Evolutionary conservation across 1,140 invertebrate genomes (phyloP).

Genomic region (Zaprionus ghesquierei): DNA sequence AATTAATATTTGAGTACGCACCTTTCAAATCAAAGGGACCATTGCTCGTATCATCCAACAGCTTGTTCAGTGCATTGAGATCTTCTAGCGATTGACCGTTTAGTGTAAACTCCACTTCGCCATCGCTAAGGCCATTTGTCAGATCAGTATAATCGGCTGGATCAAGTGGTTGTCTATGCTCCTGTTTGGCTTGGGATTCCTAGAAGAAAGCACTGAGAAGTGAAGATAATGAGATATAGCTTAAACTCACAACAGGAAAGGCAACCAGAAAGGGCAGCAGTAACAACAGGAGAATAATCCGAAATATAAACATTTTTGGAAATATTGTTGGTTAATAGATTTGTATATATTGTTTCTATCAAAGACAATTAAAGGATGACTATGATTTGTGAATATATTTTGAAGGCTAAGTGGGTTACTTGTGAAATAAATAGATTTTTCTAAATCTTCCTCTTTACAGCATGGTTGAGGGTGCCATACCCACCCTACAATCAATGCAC

Average conservation of each 20-base stretch:
- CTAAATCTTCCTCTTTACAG: constrained; percentile 74
- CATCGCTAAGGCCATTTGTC: constrained; percentile 53
- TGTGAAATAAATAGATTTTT: neutral
- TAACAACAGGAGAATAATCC: constrained; percentile 16
- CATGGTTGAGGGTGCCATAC: constrained; percentile 94
- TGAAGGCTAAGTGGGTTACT: neutral
- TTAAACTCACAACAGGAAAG: constrained; percentile 47
- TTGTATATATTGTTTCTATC: constrained; percentile 18
- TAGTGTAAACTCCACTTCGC: constrained; percentile 43
- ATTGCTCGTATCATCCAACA: constrained; percentile 45
- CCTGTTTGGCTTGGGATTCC: neutral
- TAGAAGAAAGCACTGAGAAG: neutral
- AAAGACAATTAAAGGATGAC: neutral
- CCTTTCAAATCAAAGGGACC: constrained; percentile 30
- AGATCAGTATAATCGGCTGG: constrained; percentile 55
- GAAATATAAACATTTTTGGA: constrained; percentile 45
- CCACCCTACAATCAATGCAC: constrained; percentile 92
- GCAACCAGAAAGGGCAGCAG: constrained; percentile 12
- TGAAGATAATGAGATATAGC: neutral
- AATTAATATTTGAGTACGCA: neutral
- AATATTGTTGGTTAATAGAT: constrained; percentile 9
- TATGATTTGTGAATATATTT: neutral
- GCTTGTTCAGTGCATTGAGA: constrained; percentile 41
- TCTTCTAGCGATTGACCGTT: constrained; percentile 48
- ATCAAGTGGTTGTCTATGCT: neutral